Conservation (phyloP, 1,140 invertebrate species). For the Drosophila kepulauana region DNA sequence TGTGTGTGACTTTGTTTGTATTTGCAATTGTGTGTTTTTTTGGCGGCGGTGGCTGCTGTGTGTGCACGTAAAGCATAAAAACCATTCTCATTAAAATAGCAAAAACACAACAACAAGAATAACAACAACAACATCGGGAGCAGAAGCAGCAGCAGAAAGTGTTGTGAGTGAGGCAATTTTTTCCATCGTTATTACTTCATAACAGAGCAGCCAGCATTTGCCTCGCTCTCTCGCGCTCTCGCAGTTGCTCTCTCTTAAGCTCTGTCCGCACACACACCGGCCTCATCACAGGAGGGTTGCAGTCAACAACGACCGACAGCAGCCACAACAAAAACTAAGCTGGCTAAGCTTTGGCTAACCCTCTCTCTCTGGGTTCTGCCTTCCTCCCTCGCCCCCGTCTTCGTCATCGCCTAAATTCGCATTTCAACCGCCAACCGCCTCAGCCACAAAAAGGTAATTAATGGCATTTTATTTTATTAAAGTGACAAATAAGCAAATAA, state of each 20-base stretch:
- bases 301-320: conserved; percentile 11
- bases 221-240: conserved; percentile 32
- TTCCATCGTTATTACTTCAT: conserved; percentile 69
- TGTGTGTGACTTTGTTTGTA: conserved; percentile 26
- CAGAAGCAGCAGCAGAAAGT: conserved; percentile 31
- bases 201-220: conserved; percentile 46
- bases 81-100: conserved; percentile 46
- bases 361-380: conserved; percentile 12
- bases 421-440: conserved; percentile 9
- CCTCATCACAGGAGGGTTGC: conserved; percentile 21
- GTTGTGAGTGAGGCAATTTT: conserved; percentile 49
- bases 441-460: conserved; percentile 63
- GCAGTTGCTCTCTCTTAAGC: conserved; percentile 19
- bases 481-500: conserved; percentile 64
- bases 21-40: conserved; percentile 27
- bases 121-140: conserved; percentile 13
- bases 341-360: conserved; percentile 35
- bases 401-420: background rate
- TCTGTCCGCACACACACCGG: conserved; percentile 21
- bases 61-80: conserved; percentile 48
- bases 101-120: conserved; percentile 43
- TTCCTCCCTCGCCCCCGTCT: background rate
- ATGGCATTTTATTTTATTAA: conserved; percentile 78
- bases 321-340: conserved; percentile 32
- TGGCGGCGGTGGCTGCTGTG: conserved; percentile 46